Base-by-base conservation (phyloP, 2,113 vertebrate genomes). In the Spea bombifrons region DNA sequence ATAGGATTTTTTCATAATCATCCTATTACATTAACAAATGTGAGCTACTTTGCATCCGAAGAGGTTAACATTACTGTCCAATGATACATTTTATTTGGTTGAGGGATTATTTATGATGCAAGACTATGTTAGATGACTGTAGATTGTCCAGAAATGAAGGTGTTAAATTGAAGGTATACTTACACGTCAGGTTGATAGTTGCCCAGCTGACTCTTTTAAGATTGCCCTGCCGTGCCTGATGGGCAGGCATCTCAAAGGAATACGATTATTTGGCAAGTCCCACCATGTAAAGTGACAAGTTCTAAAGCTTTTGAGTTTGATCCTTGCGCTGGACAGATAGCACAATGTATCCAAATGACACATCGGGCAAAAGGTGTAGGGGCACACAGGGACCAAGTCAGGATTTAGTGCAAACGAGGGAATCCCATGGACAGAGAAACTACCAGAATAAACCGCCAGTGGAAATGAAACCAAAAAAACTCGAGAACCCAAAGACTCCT, bases 161-260 rank as follows among this genome's bases (percentile, higher is more conserved):
- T 8, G 46, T 77, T 77, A 63, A 44, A 7, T 57, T 82, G 75
- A 0, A 48, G 17, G 80, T 87, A 49, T 79, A 88, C 87, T 92
- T 91, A 91, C 92, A 89, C 5, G 53, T 84, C 47, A 91, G 89
- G 82, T 83, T 84, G 87, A 93, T 90, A 64, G 87, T 75, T 64
- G 88, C 83, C 77, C 90, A 90, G 45, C 84, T 91, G 82, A 87
- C 64, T 78, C 85, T 83, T 78, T 91, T 90, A 82, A 86, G 84
- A 67, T 83, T 85, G 73, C 78, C 84, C 45, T 88, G 85, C 49
- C 84, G 85, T 85, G 86, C 80, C 82, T 86, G 83, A 46, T 86
- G 88, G 80, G 84, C 86, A 73, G 80, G 75, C 87, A 89, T 92
- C 70, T 80, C 75, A 13, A 17, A 75, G 17, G 68, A 46, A 0